These are phyloP conservation scores for Drosophila pseudoananassae DNA, from an alignment of 1,140 invertebrate genomes.

Conservation along the genomic window DNA sequence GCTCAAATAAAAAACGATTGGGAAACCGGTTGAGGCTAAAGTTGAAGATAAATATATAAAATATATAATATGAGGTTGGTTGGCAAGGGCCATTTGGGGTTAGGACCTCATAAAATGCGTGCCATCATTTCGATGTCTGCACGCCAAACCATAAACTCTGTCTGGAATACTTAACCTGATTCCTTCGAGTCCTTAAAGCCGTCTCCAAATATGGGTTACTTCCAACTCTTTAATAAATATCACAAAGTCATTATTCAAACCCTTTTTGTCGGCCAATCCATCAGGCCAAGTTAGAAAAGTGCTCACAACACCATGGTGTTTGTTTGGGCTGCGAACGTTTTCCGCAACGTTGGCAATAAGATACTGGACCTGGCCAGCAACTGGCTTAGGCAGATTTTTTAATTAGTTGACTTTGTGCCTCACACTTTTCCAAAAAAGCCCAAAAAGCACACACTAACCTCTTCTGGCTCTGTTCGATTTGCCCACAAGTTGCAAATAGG, in stretches of 20 bases:
- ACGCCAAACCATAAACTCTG: not conserved
- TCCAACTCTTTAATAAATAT: not conserved
- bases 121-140: conserved; percentile 16
- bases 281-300: not conserved
- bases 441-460: not conserved
- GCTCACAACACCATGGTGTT: conserved; percentile 9
- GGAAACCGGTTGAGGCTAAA: not conserved
- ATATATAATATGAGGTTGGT: not conserved
- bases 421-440: conserved; percentile 13
- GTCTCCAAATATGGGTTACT: too few species aligned
- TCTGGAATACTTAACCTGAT: not conserved
- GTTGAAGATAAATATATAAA: conserved; percentile 2
- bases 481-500: conserved; percentile 45
- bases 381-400: conserved; percentile 47
- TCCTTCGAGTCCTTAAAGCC: too few species aligned
- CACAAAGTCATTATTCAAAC: not conserved
- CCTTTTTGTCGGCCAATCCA: conserved; percentile 7
- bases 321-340: conserved; percentile 32
- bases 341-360: conserved; percentile 35
- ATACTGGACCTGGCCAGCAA: conserved; percentile 8
- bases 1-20: conserved; percentile 29
- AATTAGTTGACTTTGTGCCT: conserved; percentile 62
- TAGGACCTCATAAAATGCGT: conserved; percentile 16
- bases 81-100: too few species aligned
- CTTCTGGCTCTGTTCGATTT: conserved; percentile 33